A percentile compares a stretch with the other conserved stretches of the same genome.
Evolutionary conservation across 2,113 vertebrate genomes (phyloP).

Genomic region (Sturnus vulgaris): DNA sequence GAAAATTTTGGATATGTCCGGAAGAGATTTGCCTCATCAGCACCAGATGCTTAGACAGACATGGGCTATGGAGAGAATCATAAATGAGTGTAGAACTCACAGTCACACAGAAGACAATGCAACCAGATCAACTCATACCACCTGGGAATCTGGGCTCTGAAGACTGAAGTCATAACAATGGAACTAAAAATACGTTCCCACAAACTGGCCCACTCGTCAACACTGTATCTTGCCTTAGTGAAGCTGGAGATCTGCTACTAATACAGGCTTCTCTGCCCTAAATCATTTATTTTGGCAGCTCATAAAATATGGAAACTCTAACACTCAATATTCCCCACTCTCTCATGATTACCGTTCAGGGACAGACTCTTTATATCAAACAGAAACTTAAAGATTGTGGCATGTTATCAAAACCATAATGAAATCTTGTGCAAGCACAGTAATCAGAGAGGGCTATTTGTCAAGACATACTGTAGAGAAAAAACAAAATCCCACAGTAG

Average conservation of each 20-base stretch:
- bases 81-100: neutral
- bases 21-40: neutral
- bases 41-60: neutral
- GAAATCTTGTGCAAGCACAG: conserved; percentile 63
- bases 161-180: conserved; percentile 15
- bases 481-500: conserved; percentile 69
- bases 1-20: neutral
- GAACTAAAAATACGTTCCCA: conserved; percentile 50
- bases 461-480: conserved; percentile 60
- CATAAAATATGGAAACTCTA: conserved; percentile 66
- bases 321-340: conserved; percentile 63
- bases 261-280: conserved; percentile 41
- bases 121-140: neutral
- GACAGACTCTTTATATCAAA: conserved; percentile 62
- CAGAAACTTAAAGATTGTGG: conserved; percentile 65
- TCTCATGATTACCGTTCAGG: conserved; percentile 55
- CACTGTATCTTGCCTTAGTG: conserved; percentile 27
- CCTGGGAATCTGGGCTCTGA: conserved; percentile 30
- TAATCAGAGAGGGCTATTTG: conserved; percentile 68
- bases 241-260: conserved; percentile 63
- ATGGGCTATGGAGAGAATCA: neutral
- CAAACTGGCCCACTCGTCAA: conserved; percentile 27
- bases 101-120: neutral
- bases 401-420: conserved; percentile 70
- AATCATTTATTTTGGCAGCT: conserved; percentile 69